Conservation (phyloP, 1,140 invertebrate species). For the Drosophila murphyi region DNA sequence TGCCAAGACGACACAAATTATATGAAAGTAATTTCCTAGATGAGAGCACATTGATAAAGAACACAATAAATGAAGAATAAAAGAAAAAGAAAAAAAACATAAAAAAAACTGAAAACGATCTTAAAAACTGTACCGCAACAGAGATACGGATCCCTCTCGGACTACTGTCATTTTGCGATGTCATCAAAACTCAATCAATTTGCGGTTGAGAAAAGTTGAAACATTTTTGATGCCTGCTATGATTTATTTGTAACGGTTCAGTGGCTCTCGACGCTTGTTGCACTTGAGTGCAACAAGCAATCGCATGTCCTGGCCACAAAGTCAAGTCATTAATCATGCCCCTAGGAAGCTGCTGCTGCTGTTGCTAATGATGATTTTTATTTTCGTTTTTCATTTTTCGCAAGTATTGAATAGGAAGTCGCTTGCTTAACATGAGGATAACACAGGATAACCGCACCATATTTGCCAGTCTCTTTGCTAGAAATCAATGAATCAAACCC, state of each 20-base stretch:
- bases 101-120: constrained; percentile 27
- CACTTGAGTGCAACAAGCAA: constrained; percentile 64
- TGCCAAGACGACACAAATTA: constrained; percentile 61
- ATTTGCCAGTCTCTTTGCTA: constrained; percentile 10
- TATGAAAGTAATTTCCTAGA: constrained; percentile 79
- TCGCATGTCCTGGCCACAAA: constrained; percentile 49
- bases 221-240: constrained; percentile 30
- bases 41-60: constrained; percentile 75
- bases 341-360: constrained; percentile 37
- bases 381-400: constrained; percentile 41
- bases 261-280: constrained; percentile 47
- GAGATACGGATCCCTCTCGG: background rate
- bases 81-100: constrained; percentile 37
- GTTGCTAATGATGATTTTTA: constrained; percentile 61
- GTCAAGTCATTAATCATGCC: constrained; percentile 68
- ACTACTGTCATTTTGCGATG: constrained; percentile 47
- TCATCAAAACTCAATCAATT: constrained; percentile 80
- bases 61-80: constrained; percentile 21
- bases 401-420: constrained; percentile 65
- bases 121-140: constrained; percentile 10
- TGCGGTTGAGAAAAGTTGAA: constrained; percentile 61
- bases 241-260: constrained; percentile 74
- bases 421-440: constrained; percentile 22
- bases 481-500: constrained; percentile 38
- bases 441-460: constrained; percentile 48